These are phyloP conservation scores for Umimayanthus chanpuru DNA, from an alignment of 92 coral and sea anemone genomes.

Conservation along the genomic window DNA sequence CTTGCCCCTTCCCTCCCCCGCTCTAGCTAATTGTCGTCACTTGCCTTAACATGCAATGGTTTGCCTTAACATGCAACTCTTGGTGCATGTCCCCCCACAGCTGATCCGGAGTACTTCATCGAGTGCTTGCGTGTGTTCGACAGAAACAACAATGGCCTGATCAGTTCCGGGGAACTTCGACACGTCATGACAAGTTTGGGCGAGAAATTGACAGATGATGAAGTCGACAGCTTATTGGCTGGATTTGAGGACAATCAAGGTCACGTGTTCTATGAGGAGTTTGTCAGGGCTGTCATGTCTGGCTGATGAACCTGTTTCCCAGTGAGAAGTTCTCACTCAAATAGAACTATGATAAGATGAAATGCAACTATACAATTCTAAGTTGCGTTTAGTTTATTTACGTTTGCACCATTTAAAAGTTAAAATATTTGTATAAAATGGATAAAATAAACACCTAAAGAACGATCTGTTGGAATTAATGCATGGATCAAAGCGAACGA, in stretches of 20 bases:
- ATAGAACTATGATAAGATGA: too few species aligned
- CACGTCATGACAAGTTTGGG: constrained; percentile 93
- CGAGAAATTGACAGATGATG: constrained; percentile 84
- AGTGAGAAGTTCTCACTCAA: background rate
- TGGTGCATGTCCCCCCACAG: constrained; percentile 34
- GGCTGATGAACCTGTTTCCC: constrained; percentile 42
- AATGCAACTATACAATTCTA: too few species aligned
- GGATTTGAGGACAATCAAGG: constrained; percentile 96
- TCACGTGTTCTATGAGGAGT: constrained; percentile 87
- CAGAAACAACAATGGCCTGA: constrained; percentile 85
- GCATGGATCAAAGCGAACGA: too few species aligned
- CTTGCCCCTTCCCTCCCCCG: background rate
- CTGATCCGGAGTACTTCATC: constrained; percentile 85
- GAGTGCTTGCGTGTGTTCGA: constrained; percentile 96
- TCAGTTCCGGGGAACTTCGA: constrained; percentile 90
- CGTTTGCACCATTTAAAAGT: too few species aligned
- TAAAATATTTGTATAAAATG: too few species aligned
- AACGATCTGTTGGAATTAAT: too few species aligned
- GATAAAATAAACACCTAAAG: too few species aligned
- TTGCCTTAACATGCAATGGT: too few species aligned
- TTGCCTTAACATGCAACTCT: background rate
- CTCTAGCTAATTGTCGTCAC: background rate
- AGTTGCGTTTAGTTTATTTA: too few species aligned
- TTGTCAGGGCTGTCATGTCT: constrained; percentile 83
- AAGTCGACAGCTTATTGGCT: constrained; percentile 78